A percentile compares a stretch with the other conserved stretches of the same genome.
Conservation (phyloP, 2,888 invertebrate genomes). For the Protonemura montana region DNA sequence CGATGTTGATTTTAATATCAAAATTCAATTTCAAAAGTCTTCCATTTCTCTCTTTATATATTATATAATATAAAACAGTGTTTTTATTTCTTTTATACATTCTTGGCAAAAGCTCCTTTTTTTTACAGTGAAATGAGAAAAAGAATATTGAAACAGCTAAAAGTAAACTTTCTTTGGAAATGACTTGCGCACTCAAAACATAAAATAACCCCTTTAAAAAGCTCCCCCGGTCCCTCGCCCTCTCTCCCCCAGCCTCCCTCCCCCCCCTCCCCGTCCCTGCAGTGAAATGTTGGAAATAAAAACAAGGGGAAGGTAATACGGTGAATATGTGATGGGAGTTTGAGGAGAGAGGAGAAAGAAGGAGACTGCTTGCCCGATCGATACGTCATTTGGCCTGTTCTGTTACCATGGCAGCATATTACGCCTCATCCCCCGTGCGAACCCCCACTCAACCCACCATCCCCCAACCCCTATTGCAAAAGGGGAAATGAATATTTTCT, state of each 20-base stretch:
- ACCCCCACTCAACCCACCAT: too few relatives aligned
- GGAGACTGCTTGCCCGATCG: constrained; percentile 55
- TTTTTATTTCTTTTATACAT: constrained; percentile 47
- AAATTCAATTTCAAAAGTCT: constrained; percentile 50
- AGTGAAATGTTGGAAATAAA: constrained; percentile 57
- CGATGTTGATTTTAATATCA: constrained; percentile 51
- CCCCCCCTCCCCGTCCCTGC: constrained; percentile 38
- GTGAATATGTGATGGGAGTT: constrained; percentile 61
- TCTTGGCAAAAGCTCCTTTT: constrained; percentile 43
- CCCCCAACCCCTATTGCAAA: constrained; percentile 41
- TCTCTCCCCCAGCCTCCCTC: constrained; percentile 39
- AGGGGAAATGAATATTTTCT: constrained; percentile 48
- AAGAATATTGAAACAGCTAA: constrained; percentile 55
- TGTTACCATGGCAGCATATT: constrained; percentile 62
- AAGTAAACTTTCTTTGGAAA: constrained; percentile 54
- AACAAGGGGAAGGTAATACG: constrained; percentile 60
- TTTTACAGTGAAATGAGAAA: constrained; percentile 53
- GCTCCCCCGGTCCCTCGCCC: constrained; percentile 44
- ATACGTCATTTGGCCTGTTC: constrained; percentile 65
- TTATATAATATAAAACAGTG: constrained; percentile 47
- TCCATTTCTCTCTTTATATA: constrained; percentile 48
- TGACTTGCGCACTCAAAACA: constrained; percentile 50
- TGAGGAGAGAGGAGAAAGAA: constrained; percentile 52
- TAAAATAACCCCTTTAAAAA: constrained; percentile 52
- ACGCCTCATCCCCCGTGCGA: constrained; percentile 46